Base-by-base conservation (phyloP, 2,797 vertebrate species). In the Rhyacichthys aspro region DNA sequence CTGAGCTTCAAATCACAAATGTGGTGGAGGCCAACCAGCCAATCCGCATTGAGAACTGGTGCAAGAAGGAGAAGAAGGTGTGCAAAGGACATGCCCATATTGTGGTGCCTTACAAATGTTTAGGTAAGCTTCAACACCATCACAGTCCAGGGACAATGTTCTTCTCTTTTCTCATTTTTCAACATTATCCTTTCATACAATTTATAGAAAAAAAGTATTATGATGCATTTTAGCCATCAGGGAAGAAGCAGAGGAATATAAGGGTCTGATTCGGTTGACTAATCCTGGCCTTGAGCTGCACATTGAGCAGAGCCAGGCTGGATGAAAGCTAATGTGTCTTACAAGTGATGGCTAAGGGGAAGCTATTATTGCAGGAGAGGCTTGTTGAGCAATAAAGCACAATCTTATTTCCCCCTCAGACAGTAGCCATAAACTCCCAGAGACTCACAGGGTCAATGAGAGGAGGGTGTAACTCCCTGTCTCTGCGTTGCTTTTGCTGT, bases 21-120 rank as follows among this genome's bases (percentile, higher is more conserved):
- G 96, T 98, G 17, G 94, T 98, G 84, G 98, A 99, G 67, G 96
- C 96, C 59, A 98, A 96, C 72, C 92, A 98, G 77, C 94, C 94
- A 0, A 91, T 97, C 67, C 94, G 82, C 58, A 95, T 99, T 1
- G 94, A 97, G 69, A 96, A 94, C 82, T 99, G 98, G 98, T 98
- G 97, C 90, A 95, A 92, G 86, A 94, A 82, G 64, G 95, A 95
- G 69, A 96, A 94, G 92, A 96, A 96, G 48, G 94, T 94, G 75
- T 99, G 96, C 92, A 96, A 94, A 79, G 95, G 93, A 12, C 93
- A 95, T 61, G 86, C 93, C 84, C 95, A 97, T 46, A 86, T 94
- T 0, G 96, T 99, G 1, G 92, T 97, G 76, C 98, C 98, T 45
- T 98, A 93, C 90, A 98, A 98, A 81, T 99, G 98, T 87, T 89